Percentiles rank a stretch among this genome's conserved stretches.
phyloP scores from a whole-genome alignment of 2,888 invertebrate genomes.

The Chloroclystis v-ata region DNA sequence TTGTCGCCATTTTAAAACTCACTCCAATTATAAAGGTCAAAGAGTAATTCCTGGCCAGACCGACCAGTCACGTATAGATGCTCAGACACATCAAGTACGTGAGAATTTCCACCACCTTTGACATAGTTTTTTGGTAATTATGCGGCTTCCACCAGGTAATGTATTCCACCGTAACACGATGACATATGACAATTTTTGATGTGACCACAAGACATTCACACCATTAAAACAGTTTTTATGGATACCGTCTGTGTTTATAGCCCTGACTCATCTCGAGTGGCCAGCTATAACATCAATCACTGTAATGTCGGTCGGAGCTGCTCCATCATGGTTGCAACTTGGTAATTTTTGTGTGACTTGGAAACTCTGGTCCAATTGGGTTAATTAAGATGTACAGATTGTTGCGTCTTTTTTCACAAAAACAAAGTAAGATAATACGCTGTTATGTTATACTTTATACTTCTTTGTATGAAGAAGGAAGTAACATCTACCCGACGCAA shows the following conservation, averaged over 20 bases:
- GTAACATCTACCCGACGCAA: too few relatives aligned
- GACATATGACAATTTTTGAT: slow-evolving; percentile 33
- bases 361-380: slow-evolving; percentile 16
- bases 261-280: slow-evolving; percentile 47
- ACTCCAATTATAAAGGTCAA: slow-evolving; percentile 16
- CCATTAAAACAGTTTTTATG: slow-evolving; percentile 52
- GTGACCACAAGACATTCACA: slow-evolving; percentile 47
- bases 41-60: slow-evolving; percentile 1
- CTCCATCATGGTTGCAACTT: slow-evolving; percentile 22
- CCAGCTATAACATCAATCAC: slow-evolving; percentile 29
- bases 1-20: slow-evolving; percentile 8
- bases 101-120: slow-evolving; percentile 62
- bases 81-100: slow-evolving; percentile 32
- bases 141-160: slow-evolving; percentile 36
- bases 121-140: slow-evolving; percentile 60
- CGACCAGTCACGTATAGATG: slow-evolving; percentile 24
- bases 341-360: slow-evolving; percentile 11
- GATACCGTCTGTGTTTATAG: slow-evolving; percentile 33
- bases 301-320: slow-evolving; percentile 23
- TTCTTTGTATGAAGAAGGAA: too few relatives aligned
- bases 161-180: slow-evolving; percentile 29
- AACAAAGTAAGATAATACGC: too few relatives aligned
- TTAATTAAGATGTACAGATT: slow-evolving; percentile 17
- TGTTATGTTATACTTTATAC: too few relatives aligned
- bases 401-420: neutral